Conservation (phyloP, 2,797 vertebrate genomes). For the Anas capensis region DNA sequence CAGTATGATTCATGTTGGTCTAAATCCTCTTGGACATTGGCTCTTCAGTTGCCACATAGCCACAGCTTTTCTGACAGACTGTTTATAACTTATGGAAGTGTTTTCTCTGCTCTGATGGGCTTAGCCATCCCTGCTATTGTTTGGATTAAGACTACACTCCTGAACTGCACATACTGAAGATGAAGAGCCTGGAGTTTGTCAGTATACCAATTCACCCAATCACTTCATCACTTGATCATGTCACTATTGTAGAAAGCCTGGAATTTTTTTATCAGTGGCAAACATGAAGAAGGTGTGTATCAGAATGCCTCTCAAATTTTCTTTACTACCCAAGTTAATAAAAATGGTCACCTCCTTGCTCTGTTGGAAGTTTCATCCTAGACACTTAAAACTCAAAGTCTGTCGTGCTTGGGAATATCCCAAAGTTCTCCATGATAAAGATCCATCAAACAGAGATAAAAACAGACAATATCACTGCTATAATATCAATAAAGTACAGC, state of each 20-base stretch:
- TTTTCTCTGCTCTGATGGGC: not conserved
- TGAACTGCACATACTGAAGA: not conserved
- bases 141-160: not conserved
- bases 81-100: not conserved
- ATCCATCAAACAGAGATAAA: not conserved
- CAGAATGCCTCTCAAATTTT: not conserved
- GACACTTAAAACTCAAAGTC: not conserved
- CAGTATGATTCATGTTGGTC: slow-evolving; percentile 79
- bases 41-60: not conserved
- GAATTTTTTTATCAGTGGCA: not conserved
- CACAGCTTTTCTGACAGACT: not conserved
- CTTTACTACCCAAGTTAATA: not conserved
- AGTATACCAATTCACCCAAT: not conserved
- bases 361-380: not conserved
- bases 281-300: not conserved
- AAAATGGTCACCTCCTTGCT: not conserved
- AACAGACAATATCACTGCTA: not conserved
- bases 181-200: not conserved
- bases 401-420: not conserved
- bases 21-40: slow-evolving; percentile 69
- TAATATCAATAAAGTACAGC: not conserved
- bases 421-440: not conserved
- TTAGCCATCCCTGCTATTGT: not conserved
- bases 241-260: not conserved
- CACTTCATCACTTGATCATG: not conserved